phyloP scores from a whole-genome alignment of 1,140 invertebrate species.

The Zaprionus inermis region DNA sequence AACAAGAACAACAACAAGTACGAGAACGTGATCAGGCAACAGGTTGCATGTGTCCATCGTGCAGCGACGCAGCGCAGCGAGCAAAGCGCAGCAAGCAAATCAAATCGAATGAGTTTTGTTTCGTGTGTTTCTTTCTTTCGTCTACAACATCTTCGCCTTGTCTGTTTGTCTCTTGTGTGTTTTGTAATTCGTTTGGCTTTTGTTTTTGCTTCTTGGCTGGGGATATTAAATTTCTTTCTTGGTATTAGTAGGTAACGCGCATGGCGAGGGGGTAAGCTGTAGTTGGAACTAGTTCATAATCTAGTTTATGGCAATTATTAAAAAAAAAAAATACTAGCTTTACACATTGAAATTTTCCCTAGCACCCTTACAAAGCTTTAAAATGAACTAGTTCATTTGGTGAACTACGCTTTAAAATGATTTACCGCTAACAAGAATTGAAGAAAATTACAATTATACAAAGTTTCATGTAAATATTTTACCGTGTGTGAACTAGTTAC shows the following conservation, averaged over 20 bases:
- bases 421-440: too few species aligned
- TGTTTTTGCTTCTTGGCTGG: slow-evolving; percentile 14
- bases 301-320: background rate
- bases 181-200: slow-evolving; percentile 76
- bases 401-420: background rate
- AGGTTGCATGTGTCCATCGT: slow-evolving; percentile 44
- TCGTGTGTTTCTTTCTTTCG: slow-evolving; percentile 17
- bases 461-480: background rate
- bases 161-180: slow-evolving; percentile 43
- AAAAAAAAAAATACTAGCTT: background rate
- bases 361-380: background rate
- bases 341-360: background rate
- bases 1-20: slow-evolving; percentile 18
- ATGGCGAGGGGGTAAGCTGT: background rate
- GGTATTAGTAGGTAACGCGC: slow-evolving; percentile 27
- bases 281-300: slow-evolving; percentile 13
- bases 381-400: slow-evolving; percentile 8
- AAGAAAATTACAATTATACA: background rate
- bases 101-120: slow-evolving; percentile 74
- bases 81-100: slow-evolving; percentile 81
- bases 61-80: slow-evolving; percentile 57
- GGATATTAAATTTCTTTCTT: slow-evolving; percentile 4
- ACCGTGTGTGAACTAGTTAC: too few species aligned
- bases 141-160: slow-evolving; percentile 11
- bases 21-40: slow-evolving; percentile 41